Percentiles rank a stretch among this genome's conserved stretches.
Conservation (phyloP, 2,113 vertebrate genomes). For the Acanthisitta chloris region DNA sequence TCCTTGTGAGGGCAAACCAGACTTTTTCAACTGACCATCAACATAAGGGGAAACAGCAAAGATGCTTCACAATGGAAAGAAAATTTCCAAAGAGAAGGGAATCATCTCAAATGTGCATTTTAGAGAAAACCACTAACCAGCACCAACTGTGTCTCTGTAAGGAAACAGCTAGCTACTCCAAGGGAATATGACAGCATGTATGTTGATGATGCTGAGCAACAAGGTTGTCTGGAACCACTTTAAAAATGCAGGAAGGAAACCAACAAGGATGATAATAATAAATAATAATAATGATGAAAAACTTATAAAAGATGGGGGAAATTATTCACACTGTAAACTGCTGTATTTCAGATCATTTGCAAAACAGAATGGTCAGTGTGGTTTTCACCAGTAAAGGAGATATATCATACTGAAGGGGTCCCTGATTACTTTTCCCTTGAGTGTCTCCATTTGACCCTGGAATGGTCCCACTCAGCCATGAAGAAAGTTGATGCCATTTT, state of each 20-base stretch:
- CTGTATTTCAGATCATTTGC: background rate
- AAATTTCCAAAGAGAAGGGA: background rate
- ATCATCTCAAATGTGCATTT: background rate
- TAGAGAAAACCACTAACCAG: background rate
- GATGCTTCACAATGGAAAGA: background rate
- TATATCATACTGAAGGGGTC: accelerated
- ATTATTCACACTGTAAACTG: background rate
- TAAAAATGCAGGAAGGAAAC: background rate
- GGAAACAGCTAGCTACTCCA: background rate
- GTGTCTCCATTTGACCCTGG: background rate
- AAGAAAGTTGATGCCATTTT: background rate
- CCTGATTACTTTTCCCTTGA: background rate
- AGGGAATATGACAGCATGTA: background rate
- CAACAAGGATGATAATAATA: background rate
- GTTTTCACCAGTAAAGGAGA: background rate
- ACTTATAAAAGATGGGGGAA: background rate
- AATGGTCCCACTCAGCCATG: background rate
- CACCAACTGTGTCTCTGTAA: background rate
- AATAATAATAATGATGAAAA: background rate
- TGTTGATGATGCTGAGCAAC: background rate
- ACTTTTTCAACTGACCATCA: background rate
- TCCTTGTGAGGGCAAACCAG: background rate
- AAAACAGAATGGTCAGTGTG: background rate
- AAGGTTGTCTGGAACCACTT: background rate
- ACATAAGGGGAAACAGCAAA: background rate